Percentiles rank a stretch among this genome's conserved stretches.
phyloP scores from a whole-genome alignment of 2,888 invertebrate genomes.

The Dryobota labecula region DNA sequence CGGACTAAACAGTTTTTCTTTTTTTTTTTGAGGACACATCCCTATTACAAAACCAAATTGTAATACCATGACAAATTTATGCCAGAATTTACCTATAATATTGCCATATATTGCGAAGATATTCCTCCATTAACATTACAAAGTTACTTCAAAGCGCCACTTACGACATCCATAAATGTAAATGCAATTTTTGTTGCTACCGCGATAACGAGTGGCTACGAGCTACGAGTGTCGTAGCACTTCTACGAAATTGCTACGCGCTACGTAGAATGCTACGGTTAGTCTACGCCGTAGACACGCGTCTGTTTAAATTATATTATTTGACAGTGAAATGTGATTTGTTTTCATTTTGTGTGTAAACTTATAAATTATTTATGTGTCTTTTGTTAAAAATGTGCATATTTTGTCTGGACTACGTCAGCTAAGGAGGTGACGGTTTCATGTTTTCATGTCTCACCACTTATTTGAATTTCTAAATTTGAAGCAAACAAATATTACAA shows the following conservation, averaged over 20 bases:
- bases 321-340: background rate
- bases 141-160: slow-evolving; percentile 39
- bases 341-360: background rate
- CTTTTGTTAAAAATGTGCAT: slow-evolving; percentile 10
- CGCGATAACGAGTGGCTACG: slow-evolving; percentile 45
- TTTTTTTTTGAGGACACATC: too few species aligned
- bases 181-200: slow-evolving; percentile 56
- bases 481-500: background rate
- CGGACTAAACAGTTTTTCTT: too few species aligned
- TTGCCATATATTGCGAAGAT: slow-evolving; percentile 28
- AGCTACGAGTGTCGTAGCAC: slow-evolving; percentile 51
- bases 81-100: slow-evolving; percentile 20
- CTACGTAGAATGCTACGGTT: slow-evolving; percentile 36
- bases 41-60: too few species aligned
- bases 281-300: slow-evolving; percentile 19
- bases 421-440: background rate
- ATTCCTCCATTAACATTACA: slow-evolving; percentile 42
- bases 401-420: background rate
- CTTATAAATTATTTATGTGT: slow-evolving; percentile 3
- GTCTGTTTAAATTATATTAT: background rate
- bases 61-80: too few species aligned
- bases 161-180: slow-evolving; percentile 45
- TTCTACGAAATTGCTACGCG: slow-evolving; percentile 51
- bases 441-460: background rate
- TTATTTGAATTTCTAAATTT: background rate